Base-by-base conservation (phyloP, 2,888 invertebrate species). In the Synanthedon andrenaeformis region DNA sequence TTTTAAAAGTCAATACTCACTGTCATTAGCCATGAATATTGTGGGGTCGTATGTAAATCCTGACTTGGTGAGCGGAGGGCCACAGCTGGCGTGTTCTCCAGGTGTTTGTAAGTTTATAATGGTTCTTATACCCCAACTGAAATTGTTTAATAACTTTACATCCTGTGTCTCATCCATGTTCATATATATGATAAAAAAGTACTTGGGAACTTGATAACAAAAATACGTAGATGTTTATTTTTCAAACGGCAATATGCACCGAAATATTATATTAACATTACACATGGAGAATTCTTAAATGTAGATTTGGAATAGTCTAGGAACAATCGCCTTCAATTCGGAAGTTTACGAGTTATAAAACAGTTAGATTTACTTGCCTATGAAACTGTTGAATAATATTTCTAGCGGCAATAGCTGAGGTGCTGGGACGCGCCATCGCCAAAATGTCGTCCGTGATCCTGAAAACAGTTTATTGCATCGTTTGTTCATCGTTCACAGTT, bases 401-500 rank as follows among this genome's bases (percentile, higher is more conserved):
- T 69, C 92, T 91, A 65, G 94, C 91, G 4, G 92, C 89, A 53
- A 96, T 93, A 59, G 90, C 83, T 28, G 90, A 88, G 45, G 93
- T 92, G 74, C 92, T 95, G 55, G 96, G 95, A 17, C 96, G 91
- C 55, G 96, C 93, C 95, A 95, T 96, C 72, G 96, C 96, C 66
- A 96, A 79, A 62, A 96, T 93, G 70, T 95, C 92, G 62, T 95
- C 93, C 5, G 96, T 96, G 62, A 96, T 92, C 96, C 96, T 96
- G 83, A 17, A 81, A 45, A 3, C 6, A 35, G 10, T 6, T 35
- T 35, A 35, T 35, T 35, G 35, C 35, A 35, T 35, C 35, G 35
- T 35, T 35, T 35, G 3, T 35, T 35, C 35, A 35, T 35, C 64
- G 41, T 49, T 49, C n/a, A 35, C 19, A 53, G 14, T 17, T 17